Evolutionary conservation across 2,797 vertebrate genomes (phyloP).

Genomic region (Lagothrix lagotricha): DNA sequence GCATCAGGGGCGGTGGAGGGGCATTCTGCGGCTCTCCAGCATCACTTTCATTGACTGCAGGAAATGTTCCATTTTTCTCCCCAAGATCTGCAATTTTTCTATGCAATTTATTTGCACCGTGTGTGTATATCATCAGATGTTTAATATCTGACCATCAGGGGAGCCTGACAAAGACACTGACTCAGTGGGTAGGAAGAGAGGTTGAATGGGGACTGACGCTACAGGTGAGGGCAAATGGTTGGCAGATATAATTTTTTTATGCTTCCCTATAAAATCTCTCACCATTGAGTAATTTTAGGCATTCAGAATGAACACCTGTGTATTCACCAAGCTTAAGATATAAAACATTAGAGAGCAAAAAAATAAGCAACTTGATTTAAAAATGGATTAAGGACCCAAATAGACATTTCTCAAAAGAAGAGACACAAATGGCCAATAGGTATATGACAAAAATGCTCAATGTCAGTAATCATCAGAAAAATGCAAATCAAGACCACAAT

Average conservation of each 20-base stretch:
- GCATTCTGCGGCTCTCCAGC: background rate
- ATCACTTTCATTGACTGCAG: background rate
- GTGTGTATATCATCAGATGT: background rate
- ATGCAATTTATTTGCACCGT: background rate
- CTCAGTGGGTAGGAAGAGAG: background rate
- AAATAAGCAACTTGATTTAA: background rate
- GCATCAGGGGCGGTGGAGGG: fast-evolving
- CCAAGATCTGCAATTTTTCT: background rate
- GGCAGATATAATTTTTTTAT: background rate
- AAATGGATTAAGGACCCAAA: background rate
- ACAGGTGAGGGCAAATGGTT: background rate
- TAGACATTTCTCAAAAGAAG: background rate
- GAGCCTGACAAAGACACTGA: background rate
- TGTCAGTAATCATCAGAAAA: background rate
- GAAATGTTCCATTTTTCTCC: background rate
- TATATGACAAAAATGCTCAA: background rate
- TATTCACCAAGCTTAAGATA: background rate
- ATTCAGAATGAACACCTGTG: background rate
- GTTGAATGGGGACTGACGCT: no score
- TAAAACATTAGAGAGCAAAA: background rate
- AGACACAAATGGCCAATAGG: background rate
- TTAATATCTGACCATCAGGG: background rate
- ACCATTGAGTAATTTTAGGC: background rate
- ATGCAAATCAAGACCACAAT: background rate
- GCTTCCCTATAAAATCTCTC: background rate